A percentile compares a stretch with the other conserved stretches of the same genome.
These are phyloP conservation scores for Caenorhabditis sp. DNA, from an alignment of 2,888 invertebrate species.

Conservation along the genomic window DNA sequence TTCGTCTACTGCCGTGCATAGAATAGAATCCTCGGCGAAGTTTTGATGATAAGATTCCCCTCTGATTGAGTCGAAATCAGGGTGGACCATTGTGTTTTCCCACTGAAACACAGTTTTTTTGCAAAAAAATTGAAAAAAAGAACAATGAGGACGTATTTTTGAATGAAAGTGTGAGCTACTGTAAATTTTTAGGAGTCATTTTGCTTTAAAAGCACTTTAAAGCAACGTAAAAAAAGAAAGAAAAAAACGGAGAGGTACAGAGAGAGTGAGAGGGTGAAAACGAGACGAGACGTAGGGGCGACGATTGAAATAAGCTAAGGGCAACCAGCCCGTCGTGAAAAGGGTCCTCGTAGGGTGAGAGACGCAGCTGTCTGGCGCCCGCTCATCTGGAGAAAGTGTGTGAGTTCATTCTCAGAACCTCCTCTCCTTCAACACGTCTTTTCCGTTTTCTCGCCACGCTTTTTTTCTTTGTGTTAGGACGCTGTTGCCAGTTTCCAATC, in stretches of 20 bases:
- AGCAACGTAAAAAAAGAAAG: too few relatives aligned
- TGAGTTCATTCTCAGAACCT: not conserved
- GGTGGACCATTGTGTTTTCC: conserved; percentile 6
- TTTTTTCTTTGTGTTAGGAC: not conserved
- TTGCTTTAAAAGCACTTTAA: too few relatives aligned
- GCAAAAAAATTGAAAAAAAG: too few relatives aligned
- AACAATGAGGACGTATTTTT: not conserved
- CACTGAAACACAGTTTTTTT: not conserved
- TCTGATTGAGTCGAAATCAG: conserved; percentile 19
- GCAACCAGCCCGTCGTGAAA: not conserved
- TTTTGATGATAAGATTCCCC: conserved; percentile 20
- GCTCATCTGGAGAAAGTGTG: conserved; percentile 5
- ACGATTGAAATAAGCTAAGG: conserved; percentile 1
- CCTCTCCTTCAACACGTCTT: not conserved
- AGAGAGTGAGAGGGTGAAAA: not conserved
- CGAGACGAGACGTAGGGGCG: not conserved
- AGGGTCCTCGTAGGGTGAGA: not conserved
- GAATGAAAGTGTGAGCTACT: too few relatives aligned
- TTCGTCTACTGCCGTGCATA: conserved; percentile 13
- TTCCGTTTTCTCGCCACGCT: not conserved
- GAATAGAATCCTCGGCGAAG: conserved; percentile 28
- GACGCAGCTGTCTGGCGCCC: conserved; percentile 2
- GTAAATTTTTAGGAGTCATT: too few relatives aligned
- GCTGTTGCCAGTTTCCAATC: not conserved
- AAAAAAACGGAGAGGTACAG: too few relatives aligned